phyloP scores from a whole-genome alignment of 2,113 vertebrate species.

The Synodontis membranacea region DNA sequence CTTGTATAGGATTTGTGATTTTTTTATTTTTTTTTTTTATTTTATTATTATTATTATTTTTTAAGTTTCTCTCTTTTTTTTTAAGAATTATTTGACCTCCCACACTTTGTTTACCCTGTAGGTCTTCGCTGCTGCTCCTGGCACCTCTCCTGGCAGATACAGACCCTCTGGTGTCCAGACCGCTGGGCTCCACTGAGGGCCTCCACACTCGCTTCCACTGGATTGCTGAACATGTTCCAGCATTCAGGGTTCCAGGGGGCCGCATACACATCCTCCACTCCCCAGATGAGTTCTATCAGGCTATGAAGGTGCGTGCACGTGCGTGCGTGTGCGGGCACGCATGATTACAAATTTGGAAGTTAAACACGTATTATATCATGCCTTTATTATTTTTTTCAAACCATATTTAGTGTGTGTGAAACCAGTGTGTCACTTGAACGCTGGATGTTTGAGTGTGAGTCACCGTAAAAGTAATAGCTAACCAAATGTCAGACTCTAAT shows the following conservation, averaged over 20 bases:
- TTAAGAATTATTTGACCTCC: background rate
- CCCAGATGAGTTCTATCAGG: conserved; percentile 88
- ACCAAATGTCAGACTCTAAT: background rate
- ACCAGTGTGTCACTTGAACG: background rate
- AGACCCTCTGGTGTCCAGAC: conserved; percentile 67
- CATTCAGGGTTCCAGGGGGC: conserved; percentile 84
- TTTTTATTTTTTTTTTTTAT: background rate
- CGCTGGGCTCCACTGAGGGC: conserved; percentile 73
- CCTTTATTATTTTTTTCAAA: background rate
- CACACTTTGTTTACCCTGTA: conserved; percentile 55
- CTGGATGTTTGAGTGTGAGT: background rate
- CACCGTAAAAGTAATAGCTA: background rate
- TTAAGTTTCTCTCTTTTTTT: background rate
- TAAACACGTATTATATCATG: background rate
- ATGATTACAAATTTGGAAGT: background rate
- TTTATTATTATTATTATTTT: too few relatives aligned
- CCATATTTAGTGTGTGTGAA: background rate
- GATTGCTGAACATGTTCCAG: conserved; percentile 89
- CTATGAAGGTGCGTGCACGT: conserved; percentile 82
- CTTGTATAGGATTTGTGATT: background rate
- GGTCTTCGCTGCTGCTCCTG: conserved; percentile 88
- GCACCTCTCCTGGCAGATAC: conserved; percentile 84
- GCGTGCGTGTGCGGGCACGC: background rate
- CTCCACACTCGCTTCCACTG: conserved; percentile 82
- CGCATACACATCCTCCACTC: conserved; percentile 83